Conservation (phyloP, 2,797 vertebrate genomes). For the Centroberyx gerrardi region DNA sequence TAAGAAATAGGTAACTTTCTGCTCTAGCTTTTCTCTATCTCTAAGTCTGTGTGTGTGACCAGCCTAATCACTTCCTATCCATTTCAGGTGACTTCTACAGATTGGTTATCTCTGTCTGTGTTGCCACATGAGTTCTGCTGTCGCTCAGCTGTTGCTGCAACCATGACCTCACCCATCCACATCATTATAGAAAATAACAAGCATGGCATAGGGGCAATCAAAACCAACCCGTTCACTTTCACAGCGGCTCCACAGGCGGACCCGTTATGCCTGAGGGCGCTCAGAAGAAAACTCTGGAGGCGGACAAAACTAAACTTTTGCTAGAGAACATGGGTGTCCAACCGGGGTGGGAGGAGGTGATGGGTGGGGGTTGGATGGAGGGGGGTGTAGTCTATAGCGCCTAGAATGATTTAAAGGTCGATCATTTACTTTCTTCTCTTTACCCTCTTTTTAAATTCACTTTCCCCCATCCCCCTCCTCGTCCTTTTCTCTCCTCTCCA, state of each 20-base stretch:
- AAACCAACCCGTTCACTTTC: slow-evolving; percentile 24
- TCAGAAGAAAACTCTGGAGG: slow-evolving; percentile 29
- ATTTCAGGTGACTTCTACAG: no score
- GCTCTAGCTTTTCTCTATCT: no score
- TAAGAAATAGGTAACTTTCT: no score
- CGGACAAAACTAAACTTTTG: slow-evolving; percentile 30
- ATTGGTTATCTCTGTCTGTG: no score
- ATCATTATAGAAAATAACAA: slow-evolving; percentile 13
- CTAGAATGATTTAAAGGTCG: slow-evolving; percentile 77
- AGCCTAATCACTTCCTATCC: no score
- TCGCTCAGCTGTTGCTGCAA: slow-evolving; percentile 42
- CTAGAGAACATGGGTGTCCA: slow-evolving; percentile 31
- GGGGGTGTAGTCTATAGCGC: slow-evolving; percentile 43
- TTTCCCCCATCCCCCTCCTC: slow-evolving; percentile 67
- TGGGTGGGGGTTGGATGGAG: not conserved
- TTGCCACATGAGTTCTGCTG: no score
- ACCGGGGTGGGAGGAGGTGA: slow-evolving; percentile 20
- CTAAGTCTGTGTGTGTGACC: no score
- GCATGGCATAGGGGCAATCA: slow-evolving; percentile 27
- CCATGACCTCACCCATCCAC: slow-evolving; percentile 44
- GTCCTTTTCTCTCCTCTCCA: slow-evolving; percentile 35
- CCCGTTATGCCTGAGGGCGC: not conserved
- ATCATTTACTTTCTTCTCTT: slow-evolving; percentile 85
- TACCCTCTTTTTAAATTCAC: slow-evolving; percentile 80
- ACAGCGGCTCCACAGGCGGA: slow-evolving; percentile 30